Base-by-base conservation (phyloP, 64 coral and sea anemone genomes). In the Acropora tenuis region DNA sequence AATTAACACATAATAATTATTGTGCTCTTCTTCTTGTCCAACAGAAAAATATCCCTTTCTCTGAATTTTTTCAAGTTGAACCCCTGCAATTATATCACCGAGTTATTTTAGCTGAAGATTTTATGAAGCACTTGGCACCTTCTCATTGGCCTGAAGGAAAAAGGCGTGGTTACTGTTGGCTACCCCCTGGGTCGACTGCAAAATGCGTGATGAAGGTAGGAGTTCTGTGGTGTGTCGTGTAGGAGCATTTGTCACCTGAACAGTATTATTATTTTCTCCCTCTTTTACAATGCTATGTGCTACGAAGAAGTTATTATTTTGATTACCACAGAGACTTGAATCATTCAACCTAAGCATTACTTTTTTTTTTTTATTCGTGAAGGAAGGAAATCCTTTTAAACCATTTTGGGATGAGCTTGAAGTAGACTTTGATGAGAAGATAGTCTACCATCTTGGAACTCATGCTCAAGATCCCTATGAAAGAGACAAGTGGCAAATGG, bases 1-100 rank as follows among this genome's bases (percentile, higher is more conserved):
- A 5, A 55, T 55, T 2, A 55, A 55, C 5, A 7, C 52, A 55
- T 55, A 7, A 7, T 55, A 55, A 7, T 7, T 67, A 18, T 18
- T 42, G n/a, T 18, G n/a, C 43, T 4, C 46, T 78, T n/a, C 41
- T 77, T 50, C 42, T 65, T 73, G 79, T 50, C 68, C 50, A 79
- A 46, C 84, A 97, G 95, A 97, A 88, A 91, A 97, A 97, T 97
- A 80, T 97, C 5, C 92, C 88, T 43, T 97, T 97, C 82, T 87
- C 88, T 90, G 95, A 97, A 40, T 97, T 91, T 78, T 97, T 97
- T 77, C 92, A 93, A 93, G 88, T 97, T 68, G 78, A 69, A 15
- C 95, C 95, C 59, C 75, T 97, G 47, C 88, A 75, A 55, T 69
- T 75, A 19, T 97, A 94, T 42, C 95, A 97, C 74, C 87, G 83